These are phyloP conservation scores for Cetoscarus ocellatus DNA, from an alignment of 2,797 vertebrate genomes.

Conservation along the genomic window DNA sequence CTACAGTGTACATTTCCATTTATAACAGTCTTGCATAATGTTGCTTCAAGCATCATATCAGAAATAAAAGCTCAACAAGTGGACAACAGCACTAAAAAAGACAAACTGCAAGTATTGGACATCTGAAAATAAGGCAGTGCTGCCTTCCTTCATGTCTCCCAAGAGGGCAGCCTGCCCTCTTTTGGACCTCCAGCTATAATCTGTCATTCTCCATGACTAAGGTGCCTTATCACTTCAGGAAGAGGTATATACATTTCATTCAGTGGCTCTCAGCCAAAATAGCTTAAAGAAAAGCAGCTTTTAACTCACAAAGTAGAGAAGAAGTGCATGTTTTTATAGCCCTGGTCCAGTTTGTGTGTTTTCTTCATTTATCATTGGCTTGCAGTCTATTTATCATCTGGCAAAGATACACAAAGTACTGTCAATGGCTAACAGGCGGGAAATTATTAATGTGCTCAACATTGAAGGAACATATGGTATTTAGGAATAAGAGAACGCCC, in stretches of 20 bases:
- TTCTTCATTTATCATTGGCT: slow-evolving; percentile 61
- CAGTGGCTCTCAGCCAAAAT: slow-evolving; percentile 65
- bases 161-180: slow-evolving; percentile 45
- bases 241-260: slow-evolving; percentile 72
- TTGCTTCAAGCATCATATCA: slow-evolving; percentile 35
- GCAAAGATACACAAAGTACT: slow-evolving; percentile 59
- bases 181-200: slow-evolving; percentile 51
- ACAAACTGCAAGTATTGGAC: slow-evolving; percentile 31
- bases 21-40: slow-evolving; percentile 54
- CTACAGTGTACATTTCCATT: slow-evolving; percentile 44
- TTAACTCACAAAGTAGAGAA: slow-evolving; percentile 38
- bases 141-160: slow-evolving; percentile 41
- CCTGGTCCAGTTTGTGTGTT: slow-evolving; percentile 47
- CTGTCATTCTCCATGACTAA: slow-evolving; percentile 67
- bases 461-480: slow-evolving; percentile 78
- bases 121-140: slow-evolving; percentile 38
- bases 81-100: slow-evolving; percentile 21
- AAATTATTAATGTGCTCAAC: slow-evolving; percentile 77
- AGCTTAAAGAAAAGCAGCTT: slow-evolving; percentile 60
- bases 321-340: slow-evolving; percentile 18
- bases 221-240: slow-evolving; percentile 72
- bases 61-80: slow-evolving; percentile 36
- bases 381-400: slow-evolving; percentile 73
- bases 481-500: slow-evolving; percentile 76
- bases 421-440: slow-evolving; percentile 66